Evolutionary conservation across 2,888 invertebrate genomes (phyloP), one percentile per base, ranked within the genome.

Genomic region (Coelopa pilipes): DNA sequence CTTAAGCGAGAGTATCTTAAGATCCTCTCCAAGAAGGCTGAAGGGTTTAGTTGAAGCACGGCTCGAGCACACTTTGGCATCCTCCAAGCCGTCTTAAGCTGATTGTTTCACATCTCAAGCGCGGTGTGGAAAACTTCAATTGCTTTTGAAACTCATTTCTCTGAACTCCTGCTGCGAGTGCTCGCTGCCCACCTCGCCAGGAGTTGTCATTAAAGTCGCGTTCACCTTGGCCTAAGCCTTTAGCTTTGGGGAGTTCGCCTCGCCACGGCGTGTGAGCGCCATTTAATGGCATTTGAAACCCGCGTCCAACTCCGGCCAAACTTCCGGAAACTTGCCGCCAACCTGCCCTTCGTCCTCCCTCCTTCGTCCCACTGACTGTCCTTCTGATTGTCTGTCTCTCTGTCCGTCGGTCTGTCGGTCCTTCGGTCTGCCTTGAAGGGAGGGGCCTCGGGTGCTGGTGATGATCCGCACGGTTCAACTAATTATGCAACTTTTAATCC

Each of bases 401-500:
- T 7, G 34, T 34, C 34, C 7, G 34, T 34, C 34, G 34, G 2
- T 34, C n/a, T n/a, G n/a, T n/a, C n/a, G n/a, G n/a, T n/a, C n/a
- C n/a, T n/a, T n/a, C n/a, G n/a, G n/a, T n/a, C n/a, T n/a, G n/a
- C n/a, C n/a, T n/a, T n/a, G n/a, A n/a, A n/a, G n/a, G 34, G 7
- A 7, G 34, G 34, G 34, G 34, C 34, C 7, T 2, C 34, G 34
- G 34, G 34, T 34, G 34, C 34, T 7, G 4, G 7, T 7, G 21
- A n/a, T 59, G 57, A 59, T 59, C 24, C 24, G 12, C 12, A 19
- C 24, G 13, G 57, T 59, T 59, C 19, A 21, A 59, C 57, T 59
- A 59, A 59, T 59, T 59, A 59, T 59, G 57, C 57, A 59, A 59
- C 57, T 59, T 59, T 59, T 59, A 59, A 59, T 59, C 57, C 57